phyloP scores from a whole-genome alignment of 2,113 vertebrate species.

The Pao palembangensis region DNA sequence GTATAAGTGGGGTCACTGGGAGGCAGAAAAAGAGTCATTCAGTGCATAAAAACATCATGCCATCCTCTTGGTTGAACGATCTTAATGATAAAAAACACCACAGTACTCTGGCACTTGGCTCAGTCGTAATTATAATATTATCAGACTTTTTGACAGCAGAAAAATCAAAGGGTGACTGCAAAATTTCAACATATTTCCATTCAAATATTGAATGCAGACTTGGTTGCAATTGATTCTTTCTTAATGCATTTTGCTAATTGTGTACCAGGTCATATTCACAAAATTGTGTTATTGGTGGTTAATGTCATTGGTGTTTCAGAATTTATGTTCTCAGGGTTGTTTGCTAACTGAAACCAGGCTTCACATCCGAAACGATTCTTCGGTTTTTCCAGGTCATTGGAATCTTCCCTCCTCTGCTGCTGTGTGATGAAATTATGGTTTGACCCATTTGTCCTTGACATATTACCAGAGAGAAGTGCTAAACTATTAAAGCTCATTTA shows the following conservation, averaged over 20 bases:
- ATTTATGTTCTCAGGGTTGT: constrained; percentile 5
- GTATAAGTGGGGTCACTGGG: constrained; percentile 34
- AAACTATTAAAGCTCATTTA: constrained; percentile 8
- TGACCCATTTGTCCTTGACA: constrained; percentile 25
- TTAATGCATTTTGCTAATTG: no score
- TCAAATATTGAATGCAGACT: no score
- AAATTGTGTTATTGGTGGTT: no score
- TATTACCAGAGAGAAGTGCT: constrained; percentile 7
- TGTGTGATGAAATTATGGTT: constrained; percentile 8
- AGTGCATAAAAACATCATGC: background rate
- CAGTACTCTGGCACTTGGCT: background rate
- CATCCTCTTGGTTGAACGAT: no score
- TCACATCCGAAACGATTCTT: constrained; percentile 17
- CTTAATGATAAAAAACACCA: background rate
- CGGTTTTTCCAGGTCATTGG: constrained; percentile 1
- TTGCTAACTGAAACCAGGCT: constrained; percentile 13
- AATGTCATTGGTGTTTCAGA: no score
- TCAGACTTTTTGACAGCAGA: no score
- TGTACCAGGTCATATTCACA: no score
- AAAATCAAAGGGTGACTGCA: no score
- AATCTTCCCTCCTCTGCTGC: constrained; percentile 2
- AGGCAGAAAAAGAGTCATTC: constrained; percentile 12
- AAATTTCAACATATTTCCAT: no score
- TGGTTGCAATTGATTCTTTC: no score
- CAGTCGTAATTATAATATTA: background rate